phyloP scores from a whole-genome alignment of 2,797 vertebrate species.

The Lycodopsis pacificus region DNA sequence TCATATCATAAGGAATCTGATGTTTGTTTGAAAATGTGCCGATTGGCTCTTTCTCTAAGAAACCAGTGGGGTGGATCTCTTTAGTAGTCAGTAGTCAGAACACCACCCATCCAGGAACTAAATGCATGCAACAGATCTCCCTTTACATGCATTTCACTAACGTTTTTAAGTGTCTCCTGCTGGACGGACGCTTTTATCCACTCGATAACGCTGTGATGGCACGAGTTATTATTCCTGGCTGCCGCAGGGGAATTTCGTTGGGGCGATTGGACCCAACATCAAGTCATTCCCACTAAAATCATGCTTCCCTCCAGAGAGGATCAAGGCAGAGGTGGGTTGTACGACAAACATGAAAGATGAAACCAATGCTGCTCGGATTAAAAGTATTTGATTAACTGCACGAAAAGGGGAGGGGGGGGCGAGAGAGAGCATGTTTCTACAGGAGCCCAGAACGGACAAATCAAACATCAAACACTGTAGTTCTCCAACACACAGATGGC shows the following conservation, averaged over 20 bases:
- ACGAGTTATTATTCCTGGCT: background rate
- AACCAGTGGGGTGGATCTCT: no score
- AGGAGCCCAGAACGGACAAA: background rate
- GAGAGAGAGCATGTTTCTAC: background rate
- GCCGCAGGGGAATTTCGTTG: background rate
- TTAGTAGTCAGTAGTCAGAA: background rate
- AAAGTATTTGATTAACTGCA: constrained; percentile 29
- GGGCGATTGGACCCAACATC: background rate
- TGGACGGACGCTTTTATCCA: background rate
- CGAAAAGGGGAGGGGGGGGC: background rate
- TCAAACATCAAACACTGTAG: background rate
- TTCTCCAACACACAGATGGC: background rate
- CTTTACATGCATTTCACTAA: background rate
- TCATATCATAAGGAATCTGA: background rate
- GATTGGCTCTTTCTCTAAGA: no score
- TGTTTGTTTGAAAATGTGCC: background rate
- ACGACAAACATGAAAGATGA: constrained; percentile 3
- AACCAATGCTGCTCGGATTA: constrained; percentile 36
- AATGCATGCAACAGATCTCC: background rate
- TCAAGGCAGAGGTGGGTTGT: constrained; percentile 15
- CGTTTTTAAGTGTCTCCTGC: background rate
- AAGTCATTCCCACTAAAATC: constrained; percentile 24
- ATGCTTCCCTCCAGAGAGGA: constrained; percentile 26
- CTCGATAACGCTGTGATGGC: background rate
- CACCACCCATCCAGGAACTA: no score